Conservation (phyloP, 2,113 vertebrate genomes). For the Pyxicephalus adspersus region DNA sequence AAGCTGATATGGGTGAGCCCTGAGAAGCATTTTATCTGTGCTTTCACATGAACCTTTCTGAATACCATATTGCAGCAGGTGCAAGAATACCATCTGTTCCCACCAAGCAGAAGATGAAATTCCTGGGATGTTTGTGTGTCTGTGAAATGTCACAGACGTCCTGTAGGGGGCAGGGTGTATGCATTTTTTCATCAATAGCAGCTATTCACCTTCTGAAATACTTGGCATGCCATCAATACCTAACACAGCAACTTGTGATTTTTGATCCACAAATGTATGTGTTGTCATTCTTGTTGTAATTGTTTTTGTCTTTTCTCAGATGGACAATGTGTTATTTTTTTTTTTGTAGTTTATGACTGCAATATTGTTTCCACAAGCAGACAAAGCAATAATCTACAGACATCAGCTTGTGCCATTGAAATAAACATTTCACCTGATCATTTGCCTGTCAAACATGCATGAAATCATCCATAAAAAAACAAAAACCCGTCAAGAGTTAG, state of each 20-base stretch:
- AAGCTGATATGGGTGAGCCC: too few relatives aligned
- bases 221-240: slow-evolving; percentile 3
- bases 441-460: not conserved
- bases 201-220: slow-evolving; percentile 26
- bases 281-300: not conserved
- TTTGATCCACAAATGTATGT: not conserved
- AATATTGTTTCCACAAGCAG: not conserved
- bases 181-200: not conserved
- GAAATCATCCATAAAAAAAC: too few relatives aligned
- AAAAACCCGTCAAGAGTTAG: too few relatives aligned
- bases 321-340: not conserved
- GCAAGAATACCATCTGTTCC: slow-evolving; percentile 1
- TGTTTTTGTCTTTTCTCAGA: not conserved
- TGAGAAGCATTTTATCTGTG: not conserved
- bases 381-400: not conserved
- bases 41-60: not conserved
- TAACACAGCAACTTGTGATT: not conserved
- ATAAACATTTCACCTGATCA: not conserved
- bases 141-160: slow-evolving; percentile 21
- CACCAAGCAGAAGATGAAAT: not conserved
- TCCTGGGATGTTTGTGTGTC: not conserved
- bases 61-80: not conserved
- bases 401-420: not conserved
- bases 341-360: not conserved
- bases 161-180: not conserved